Evolutionary conservation across 2,888 invertebrate genomes (phyloP).

Genomic region (Stenodera caucasica): DNA sequence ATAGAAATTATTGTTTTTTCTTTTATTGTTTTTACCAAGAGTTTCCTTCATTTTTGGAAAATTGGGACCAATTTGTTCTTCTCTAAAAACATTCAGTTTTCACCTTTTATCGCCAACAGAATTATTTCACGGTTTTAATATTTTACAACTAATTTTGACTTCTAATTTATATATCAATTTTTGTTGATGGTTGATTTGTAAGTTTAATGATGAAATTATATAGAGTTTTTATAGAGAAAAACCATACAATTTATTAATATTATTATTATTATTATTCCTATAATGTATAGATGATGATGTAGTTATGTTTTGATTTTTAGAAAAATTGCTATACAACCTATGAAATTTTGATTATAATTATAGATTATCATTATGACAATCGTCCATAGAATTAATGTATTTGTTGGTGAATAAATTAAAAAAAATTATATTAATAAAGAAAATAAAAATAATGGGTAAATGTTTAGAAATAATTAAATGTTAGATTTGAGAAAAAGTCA

Average conservation of each 20-base stretch:
- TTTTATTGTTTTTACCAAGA: background rate
- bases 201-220: background rate
- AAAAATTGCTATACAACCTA: background rate
- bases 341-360: background rate
- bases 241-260: background rate
- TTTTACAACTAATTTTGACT: no score
- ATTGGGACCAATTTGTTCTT: conserved; percentile 16
- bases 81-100: no score
- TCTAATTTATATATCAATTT: no score
- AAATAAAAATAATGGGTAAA: background rate
- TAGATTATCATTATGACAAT: conserved; percentile 10
- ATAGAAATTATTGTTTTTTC: background rate
- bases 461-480: conserved; percentile 15
- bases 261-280: background rate
- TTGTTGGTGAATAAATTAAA: background rate
- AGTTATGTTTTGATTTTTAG: conserved; percentile 1
- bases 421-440: no score
- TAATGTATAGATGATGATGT: background rate
- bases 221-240: background rate
- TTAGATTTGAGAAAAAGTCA: background rate
- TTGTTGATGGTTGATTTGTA: no score
- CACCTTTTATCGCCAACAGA: no score
- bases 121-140: no score
- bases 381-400: conserved; percentile 6
- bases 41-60: background rate